These are phyloP conservation scores for Spilogale gracilis DNA, from an alignment of 2,113 vertebrate genomes.

Conservation along the genomic window DNA sequence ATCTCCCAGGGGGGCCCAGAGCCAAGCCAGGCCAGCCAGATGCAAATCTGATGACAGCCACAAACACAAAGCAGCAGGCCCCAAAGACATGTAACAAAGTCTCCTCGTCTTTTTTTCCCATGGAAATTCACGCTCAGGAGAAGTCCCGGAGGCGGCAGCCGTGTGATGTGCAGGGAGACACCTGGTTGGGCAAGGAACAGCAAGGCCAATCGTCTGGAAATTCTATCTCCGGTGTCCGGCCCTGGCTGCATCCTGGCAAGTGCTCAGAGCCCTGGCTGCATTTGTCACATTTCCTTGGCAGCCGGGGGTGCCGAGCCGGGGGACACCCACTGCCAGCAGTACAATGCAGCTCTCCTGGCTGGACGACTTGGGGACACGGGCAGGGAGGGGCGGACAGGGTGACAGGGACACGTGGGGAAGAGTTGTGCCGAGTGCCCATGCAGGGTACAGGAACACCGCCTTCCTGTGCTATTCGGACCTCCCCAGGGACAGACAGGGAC, in stretches of 20 bases:
- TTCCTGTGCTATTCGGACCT: background rate
- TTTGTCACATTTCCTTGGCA: constrained; percentile 59
- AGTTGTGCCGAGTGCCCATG: background rate
- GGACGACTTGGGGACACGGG: background rate
- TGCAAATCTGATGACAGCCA: background rate
- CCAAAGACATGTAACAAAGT: background rate
- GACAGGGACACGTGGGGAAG: rapidly evolving
- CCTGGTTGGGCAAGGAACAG: constrained; percentile 4
- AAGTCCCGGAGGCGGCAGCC: background rate
- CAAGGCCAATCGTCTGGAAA: constrained; percentile 58
- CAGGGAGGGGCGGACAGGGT: background rate
- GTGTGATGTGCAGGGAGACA: background rate
- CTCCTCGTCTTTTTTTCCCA: background rate
- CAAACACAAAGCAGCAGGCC: background rate
- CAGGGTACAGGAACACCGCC: background rate
- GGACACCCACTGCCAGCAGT: background rate
- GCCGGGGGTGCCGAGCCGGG: background rate
- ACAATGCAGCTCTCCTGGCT: background rate
- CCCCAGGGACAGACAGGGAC: background rate
- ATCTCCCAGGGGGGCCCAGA: rapidly evolving
- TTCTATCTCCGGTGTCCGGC: constrained; percentile 4
- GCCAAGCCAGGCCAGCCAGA: background rate
- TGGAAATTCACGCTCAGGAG: constrained; percentile 44
- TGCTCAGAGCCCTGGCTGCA: constrained; percentile 23
- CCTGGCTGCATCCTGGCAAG: background rate